These are phyloP conservation scores for Eurosta solidaginis DNA, from an alignment of 1,140 invertebrate species.

Conservation along the genomic window DNA sequence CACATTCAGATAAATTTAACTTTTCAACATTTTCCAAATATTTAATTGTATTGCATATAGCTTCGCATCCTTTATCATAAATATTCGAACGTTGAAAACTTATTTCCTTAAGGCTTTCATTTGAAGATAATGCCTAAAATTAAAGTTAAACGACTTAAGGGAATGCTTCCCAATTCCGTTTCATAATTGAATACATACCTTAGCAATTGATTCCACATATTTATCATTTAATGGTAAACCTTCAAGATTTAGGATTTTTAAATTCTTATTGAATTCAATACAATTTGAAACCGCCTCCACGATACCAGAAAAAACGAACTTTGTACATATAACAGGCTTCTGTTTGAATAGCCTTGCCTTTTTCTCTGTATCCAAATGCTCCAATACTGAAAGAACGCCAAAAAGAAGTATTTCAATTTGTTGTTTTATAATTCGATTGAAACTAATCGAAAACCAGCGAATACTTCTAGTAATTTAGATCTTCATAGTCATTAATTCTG, in stretches of 20 bases:
- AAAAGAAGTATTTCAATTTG: neutral
- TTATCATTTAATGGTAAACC: constrained; percentile 65
- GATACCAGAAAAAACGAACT: constrained; percentile 61
- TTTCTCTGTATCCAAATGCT: constrained; percentile 65
- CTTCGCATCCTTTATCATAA: constrained; percentile 65
- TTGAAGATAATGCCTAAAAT: constrained; percentile 61
- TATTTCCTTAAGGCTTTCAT: constrained; percentile 63
- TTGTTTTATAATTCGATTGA: neutral
- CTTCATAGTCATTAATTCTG: too few relatives aligned
- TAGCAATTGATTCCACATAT: constrained; percentile 63
- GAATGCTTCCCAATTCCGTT: neutral
- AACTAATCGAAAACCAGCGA: too few relatives aligned
- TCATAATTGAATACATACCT: constrained; percentile 39
- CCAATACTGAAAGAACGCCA: constrained; percentile 50
- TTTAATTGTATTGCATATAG: constrained; percentile 64
- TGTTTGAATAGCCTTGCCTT: constrained; percentile 61
- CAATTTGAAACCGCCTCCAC: constrained; percentile 64
- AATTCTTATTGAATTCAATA: constrained; percentile 61
- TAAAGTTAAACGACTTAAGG: neutral
- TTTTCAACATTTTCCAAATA: constrained; percentile 63
- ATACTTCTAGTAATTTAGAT: too few relatives aligned
- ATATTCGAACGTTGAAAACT: constrained; percentile 66
- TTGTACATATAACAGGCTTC: constrained; percentile 61
- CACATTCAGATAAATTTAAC: constrained; percentile 66
- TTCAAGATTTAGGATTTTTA: constrained; percentile 66